These are phyloP conservation scores for Sisyra terminalis DNA, from an alignment of 2,888 invertebrate genomes.

Conservation along the genomic window DNA sequence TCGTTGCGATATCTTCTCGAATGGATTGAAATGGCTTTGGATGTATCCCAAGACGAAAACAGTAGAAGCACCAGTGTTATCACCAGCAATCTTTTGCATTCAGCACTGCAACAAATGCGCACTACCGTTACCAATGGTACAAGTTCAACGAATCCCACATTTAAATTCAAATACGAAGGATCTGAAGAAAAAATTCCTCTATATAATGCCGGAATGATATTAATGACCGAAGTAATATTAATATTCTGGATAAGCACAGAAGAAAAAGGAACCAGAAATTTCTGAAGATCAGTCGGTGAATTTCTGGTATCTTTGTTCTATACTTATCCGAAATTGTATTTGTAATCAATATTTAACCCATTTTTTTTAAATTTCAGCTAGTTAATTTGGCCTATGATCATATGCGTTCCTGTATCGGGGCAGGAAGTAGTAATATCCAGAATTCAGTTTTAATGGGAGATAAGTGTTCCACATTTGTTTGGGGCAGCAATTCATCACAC, in stretches of 20 bases:
- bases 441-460: constrained; percentile 15
- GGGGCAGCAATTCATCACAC: constrained; percentile 48
- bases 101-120: constrained; percentile 3
- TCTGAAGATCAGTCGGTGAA: too few species aligned
- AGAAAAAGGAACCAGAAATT: too few species aligned
- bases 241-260: constrained; percentile 9
- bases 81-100: neutral
- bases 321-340: too few species aligned
- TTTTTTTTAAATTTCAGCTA: constrained; percentile 16
- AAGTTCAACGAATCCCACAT: neutral
- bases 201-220: constrained; percentile 33
- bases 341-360: too few species aligned
- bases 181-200: constrained; percentile 19
- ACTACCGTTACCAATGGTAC: constrained; percentile 3
- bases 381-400: constrained; percentile 28
- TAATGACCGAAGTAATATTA: constrained; percentile 30
- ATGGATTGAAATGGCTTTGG: constrained; percentile 43
- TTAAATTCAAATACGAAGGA: neutral
- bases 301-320: too few species aligned
- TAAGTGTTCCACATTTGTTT: constrained; percentile 38
- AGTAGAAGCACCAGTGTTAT: constrained; percentile 1
- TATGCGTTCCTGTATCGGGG: constrained; percentile 20
- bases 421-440: constrained; percentile 14
- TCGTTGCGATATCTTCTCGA: constrained; percentile 38
- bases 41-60: constrained; percentile 19